Conservation (phyloP, 2,113 vertebrate genomes). For the Myrmecophaga tridactyla region DNA sequence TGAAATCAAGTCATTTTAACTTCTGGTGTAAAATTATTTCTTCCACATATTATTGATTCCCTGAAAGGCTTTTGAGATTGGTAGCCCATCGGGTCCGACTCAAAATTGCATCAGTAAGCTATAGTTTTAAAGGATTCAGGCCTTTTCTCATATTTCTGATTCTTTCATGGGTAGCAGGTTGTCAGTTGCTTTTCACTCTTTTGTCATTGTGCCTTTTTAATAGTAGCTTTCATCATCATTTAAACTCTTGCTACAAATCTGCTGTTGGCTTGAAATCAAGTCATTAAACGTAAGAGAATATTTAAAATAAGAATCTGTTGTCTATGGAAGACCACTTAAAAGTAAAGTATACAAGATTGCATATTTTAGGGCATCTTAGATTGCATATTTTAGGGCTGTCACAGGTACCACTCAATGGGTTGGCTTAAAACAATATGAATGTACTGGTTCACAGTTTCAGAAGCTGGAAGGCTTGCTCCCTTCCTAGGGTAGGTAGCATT, state of each 20-base stretch:
- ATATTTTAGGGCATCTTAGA: too few relatives aligned
- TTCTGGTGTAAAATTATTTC: background rate
- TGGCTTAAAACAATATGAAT: too few relatives aligned
- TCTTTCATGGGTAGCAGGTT: background rate
- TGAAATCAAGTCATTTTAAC: conserved; percentile 2
- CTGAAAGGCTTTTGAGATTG: background rate
- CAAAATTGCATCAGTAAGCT: background rate
- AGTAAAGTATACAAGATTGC: background rate
- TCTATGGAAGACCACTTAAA: background rate
- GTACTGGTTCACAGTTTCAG: too few relatives aligned
- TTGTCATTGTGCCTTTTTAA: background rate
- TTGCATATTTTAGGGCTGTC: too few relatives aligned
- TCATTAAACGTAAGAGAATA: background rate
- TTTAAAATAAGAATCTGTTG: conserved; percentile 41
- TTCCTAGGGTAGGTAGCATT: too few relatives aligned
- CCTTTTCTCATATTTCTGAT: background rate
- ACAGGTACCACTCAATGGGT: too few relatives aligned
- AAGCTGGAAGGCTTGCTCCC: too few relatives aligned
- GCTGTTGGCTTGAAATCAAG: conserved; percentile 15
- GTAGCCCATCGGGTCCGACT: background rate
- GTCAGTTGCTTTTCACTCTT: conserved; percentile 1
- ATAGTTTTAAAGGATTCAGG: background rate
- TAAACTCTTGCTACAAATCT: conserved; percentile 11
- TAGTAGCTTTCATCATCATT: background rate
- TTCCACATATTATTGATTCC: background rate